Evolutionary conservation across 1,140 invertebrate genomes (phyloP).

Genomic region (Aphis gossypii): DNA sequence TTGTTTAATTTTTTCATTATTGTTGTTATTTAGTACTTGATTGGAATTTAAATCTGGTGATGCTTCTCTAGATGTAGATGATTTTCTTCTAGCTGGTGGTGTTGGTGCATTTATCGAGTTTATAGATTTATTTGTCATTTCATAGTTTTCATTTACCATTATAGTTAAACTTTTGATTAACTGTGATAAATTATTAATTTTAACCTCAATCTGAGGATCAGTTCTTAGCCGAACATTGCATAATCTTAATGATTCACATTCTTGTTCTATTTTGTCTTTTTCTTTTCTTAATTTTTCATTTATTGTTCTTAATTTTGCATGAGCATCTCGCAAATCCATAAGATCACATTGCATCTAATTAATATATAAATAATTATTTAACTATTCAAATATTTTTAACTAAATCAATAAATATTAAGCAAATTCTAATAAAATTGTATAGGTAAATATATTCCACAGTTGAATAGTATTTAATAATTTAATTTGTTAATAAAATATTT

Average conservation of each 20-base stretch:
- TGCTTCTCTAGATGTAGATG: slow-evolving; percentile 44
- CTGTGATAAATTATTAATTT: slow-evolving; percentile 67
- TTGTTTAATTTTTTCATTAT: slow-evolving; percentile 46
- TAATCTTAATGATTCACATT: slow-evolving; percentile 75
- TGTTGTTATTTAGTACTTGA: not conserved
- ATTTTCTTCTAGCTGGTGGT: slow-evolving; percentile 41
- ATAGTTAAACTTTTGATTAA: slow-evolving; percentile 40
- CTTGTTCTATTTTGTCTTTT: slow-evolving; percentile 83
- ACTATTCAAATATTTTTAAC: no score
- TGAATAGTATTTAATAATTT: not conserved
- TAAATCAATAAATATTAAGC: not conserved
- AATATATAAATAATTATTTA: not conserved
- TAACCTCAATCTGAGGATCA: slow-evolving; percentile 72
- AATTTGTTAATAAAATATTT: no score
- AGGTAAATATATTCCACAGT: not conserved
- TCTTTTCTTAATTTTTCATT: slow-evolving; percentile 89
- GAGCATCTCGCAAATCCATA: slow-evolving; percentile 85
- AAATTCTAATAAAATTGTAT: not conserved
- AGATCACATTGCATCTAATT: slow-evolving; percentile 84
- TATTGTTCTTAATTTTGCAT: slow-evolving; percentile 89
- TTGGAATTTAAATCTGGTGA: slow-evolving; percentile 47
- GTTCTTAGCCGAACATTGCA: slow-evolving; percentile 67
- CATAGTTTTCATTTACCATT: not conserved
- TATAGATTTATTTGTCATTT: slow-evolving; percentile 29
- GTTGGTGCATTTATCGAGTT: slow-evolving; percentile 5